These are phyloP conservation scores for Drosophila neotestacea DNA, from an alignment of 2,888 invertebrate genomes.

Conservation along the genomic window DNA sequence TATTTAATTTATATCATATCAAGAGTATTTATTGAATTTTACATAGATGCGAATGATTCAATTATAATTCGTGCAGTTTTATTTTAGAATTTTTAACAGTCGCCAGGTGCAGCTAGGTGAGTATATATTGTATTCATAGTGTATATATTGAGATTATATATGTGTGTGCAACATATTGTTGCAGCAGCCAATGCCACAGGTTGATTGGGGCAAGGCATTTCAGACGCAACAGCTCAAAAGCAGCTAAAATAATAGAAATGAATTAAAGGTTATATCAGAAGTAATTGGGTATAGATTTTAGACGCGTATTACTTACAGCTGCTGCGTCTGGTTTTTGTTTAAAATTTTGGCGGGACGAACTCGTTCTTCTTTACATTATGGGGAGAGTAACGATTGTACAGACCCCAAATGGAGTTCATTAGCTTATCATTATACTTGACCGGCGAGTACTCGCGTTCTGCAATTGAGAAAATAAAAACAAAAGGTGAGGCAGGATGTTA, in stretches of 20 bases:
- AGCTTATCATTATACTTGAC: constrained; percentile 93
- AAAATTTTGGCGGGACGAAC: constrained; percentile 56
- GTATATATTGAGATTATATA: constrained; percentile 33
- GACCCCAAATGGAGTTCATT: constrained; percentile 97
- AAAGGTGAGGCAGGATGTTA: constrained; percentile 6
- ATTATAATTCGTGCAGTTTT: constrained; percentile 19
- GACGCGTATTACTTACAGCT: constrained; percentile 34
- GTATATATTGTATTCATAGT: constrained; percentile 25
- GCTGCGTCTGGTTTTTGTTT: constrained; percentile 44
- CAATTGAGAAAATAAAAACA: constrained; percentile 59
- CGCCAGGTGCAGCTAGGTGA: not conserved
- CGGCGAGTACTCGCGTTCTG: constrained; percentile 89
- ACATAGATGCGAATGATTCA: constrained; percentile 68
- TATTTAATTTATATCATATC: constrained; percentile 52
- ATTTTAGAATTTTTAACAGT: constrained; percentile 19
- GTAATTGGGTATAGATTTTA: not conserved
- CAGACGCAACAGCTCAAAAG: constrained; percentile 40
- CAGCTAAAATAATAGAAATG: constrained; percentile 17
- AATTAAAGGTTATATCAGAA: not conserved
- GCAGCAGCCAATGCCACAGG: constrained; percentile 32
- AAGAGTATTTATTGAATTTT: constrained; percentile 76
- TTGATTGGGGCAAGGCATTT: constrained; percentile 27
- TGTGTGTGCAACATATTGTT: constrained; percentile 23
- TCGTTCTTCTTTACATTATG: constrained; percentile 93
- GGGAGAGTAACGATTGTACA: constrained; percentile 94